phyloP scores from a whole-genome alignment of 1,140 invertebrate genomes.

The Trissolcus basalis region DNA sequence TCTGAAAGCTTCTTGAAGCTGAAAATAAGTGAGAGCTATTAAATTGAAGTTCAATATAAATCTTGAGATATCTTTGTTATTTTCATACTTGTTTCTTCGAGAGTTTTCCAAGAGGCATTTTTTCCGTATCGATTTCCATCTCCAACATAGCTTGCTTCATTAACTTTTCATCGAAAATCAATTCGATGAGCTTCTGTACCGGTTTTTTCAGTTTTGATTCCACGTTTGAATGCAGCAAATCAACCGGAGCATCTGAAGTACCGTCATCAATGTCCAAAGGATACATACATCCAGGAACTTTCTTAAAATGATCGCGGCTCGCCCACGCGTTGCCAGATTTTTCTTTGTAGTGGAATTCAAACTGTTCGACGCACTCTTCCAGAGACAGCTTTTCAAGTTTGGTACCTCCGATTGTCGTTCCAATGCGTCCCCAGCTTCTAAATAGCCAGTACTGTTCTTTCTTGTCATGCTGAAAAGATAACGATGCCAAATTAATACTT shows the following conservation, averaged over 20 bases:
- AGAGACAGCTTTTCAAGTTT: slow-evolving; percentile 82
- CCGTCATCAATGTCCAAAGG: slow-evolving; percentile 95
- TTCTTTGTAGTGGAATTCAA: slow-evolving; percentile 85
- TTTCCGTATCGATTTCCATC: slow-evolving; percentile 97
- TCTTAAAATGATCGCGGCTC: slow-evolving; percentile 83
- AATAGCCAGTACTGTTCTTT: slow-evolving; percentile 87
- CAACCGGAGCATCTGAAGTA: slow-evolving; percentile 68
- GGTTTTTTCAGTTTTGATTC: slow-evolving; percentile 83
- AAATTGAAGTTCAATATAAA: neutral
- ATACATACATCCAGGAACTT: slow-evolving; percentile 88
- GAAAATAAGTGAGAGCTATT: slow-evolving; percentile 65
- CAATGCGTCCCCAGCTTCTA: slow-evolving; percentile 94
- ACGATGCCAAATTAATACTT: no score
- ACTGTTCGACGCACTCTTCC: slow-evolving; percentile 80
- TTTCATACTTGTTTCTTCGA: slow-evolving; percentile 80
- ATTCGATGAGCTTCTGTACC: slow-evolving; percentile 88
- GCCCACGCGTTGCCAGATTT: slow-evolving; percentile 91
- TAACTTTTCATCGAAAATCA: slow-evolving; percentile 92
- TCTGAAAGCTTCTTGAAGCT: slow-evolving; percentile 90
- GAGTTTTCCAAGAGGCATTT: slow-evolving; percentile 98
- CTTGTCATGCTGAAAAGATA: slow-evolving; percentile 77
- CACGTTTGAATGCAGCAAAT: slow-evolving; percentile 67
- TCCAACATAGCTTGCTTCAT: slow-evolving; percentile 96
- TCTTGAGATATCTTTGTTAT: neutral
- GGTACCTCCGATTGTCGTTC: slow-evolving; percentile 91